phyloP scores from a whole-genome alignment of 2,888 invertebrate species.

The Polydesmus complanatus region DNA sequence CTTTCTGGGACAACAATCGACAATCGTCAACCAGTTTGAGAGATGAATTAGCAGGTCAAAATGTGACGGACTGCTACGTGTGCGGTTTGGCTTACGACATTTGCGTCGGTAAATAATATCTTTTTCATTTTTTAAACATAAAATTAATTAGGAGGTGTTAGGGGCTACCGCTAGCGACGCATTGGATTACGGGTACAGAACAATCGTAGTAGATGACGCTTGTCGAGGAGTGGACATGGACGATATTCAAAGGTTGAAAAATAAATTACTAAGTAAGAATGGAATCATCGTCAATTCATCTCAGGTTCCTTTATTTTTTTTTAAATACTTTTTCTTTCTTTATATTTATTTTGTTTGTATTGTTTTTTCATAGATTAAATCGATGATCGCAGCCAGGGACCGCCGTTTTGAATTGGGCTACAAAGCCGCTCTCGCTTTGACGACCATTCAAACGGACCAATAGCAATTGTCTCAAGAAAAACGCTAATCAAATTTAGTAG shows the following conservation, averaged over 20 bases:
- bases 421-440: constrained; percentile 3
- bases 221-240: constrained; percentile 72
- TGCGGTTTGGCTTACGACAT: constrained; percentile 92
- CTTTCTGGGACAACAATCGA: constrained; percentile 96
- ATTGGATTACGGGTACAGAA: constrained; percentile 77
- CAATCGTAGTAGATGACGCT: constrained; percentile 78
- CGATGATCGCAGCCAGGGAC: constrained; percentile 78
- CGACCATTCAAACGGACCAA: too few relatives aligned
- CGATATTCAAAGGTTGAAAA: constrained; percentile 70
- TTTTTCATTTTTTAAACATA: neutral
- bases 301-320: constrained; percentile 39
- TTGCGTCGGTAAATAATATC: constrained; percentile 57
- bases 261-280: constrained; percentile 55
- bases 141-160: constrained; percentile 26
- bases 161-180: constrained; percentile 80
- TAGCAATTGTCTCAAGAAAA: too few relatives aligned
- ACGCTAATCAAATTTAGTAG: too few relatives aligned
- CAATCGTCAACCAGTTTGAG: constrained; percentile 71
- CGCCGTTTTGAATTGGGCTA: constrained; percentile 70
- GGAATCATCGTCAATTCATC: constrained; percentile 68
- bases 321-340: neutral
- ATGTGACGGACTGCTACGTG: constrained; percentile 80
- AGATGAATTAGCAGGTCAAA: constrained; percentile 59
- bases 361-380: constrained; percentile 47
- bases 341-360: constrained; percentile 4